phyloP scores from a whole-genome alignment of 1,140 invertebrate genomes.

The Musca domestica region DNA sequence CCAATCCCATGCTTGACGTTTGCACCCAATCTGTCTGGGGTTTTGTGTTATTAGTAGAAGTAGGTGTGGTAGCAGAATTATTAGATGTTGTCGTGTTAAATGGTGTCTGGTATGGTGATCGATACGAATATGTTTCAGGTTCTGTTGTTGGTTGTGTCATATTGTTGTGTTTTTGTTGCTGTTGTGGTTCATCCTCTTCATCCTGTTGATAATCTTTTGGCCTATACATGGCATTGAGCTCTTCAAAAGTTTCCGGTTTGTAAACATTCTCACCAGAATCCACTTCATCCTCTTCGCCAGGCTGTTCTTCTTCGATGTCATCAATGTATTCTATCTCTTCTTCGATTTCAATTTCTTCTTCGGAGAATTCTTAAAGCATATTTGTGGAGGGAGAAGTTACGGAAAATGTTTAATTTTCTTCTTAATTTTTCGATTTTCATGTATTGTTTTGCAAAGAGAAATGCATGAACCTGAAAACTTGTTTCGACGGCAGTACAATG shows the following conservation, averaged over 20 bases:
- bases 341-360: slow-evolving; percentile 52
- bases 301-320: slow-evolving; percentile 46
- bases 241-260: slow-evolving; percentile 48
- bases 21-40: not conserved
- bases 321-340: slow-evolving; percentile 48
- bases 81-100: not conserved
- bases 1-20: too few relatives aligned
- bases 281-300: slow-evolving; percentile 42
- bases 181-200: slow-evolving; percentile 10
- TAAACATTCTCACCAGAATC: slow-evolving; percentile 39
- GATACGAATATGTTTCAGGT: slow-evolving; percentile 6
- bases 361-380: slow-evolving; percentile 45
- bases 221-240: slow-evolving; percentile 42
- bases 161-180: not conserved
- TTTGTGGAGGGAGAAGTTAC: not conserved
- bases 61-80: not conserved
- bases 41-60: not conserved
- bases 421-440: not conserved
- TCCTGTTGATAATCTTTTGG: slow-evolving; percentile 20
- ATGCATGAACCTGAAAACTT: not conserved
- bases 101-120: not conserved
- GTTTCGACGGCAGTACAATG: too few relatives aligned
- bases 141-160: not conserved
- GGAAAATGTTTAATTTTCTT: not conserved
- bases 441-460: slow-evolving; percentile 19